phyloP scores from a whole-genome alignment of 1,140 invertebrate species.

The Asobara japonica region DNA sequence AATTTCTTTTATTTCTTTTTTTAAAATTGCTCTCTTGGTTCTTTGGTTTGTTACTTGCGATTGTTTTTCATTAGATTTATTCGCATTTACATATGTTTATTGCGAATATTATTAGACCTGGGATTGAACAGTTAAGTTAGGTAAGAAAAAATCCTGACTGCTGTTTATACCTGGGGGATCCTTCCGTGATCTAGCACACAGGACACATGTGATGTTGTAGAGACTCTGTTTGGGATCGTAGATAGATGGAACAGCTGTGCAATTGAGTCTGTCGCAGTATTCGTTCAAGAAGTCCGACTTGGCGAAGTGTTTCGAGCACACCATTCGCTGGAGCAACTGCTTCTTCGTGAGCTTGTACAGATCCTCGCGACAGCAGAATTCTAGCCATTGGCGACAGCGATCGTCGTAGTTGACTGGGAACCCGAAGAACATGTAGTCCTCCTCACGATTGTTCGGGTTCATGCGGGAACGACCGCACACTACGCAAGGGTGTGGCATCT shows the following conservation, averaged over 20 bases:
- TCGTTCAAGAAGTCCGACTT: constrained; percentile 59
- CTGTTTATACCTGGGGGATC: no score
- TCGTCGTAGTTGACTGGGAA: constrained; percentile 62
- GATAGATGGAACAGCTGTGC: constrained; percentile 57
- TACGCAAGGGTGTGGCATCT: constrained; percentile 65
- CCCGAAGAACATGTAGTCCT: constrained; percentile 64
- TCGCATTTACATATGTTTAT: no score
- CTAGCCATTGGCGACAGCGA: constrained; percentile 61
- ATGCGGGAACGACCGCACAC: constrained; percentile 65
- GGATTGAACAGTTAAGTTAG: no score
- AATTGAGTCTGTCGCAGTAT: constrained; percentile 58
- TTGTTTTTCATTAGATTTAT: no score
- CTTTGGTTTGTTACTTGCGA: no score
- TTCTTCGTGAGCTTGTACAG: constrained; percentile 63
- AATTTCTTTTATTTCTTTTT: no score
- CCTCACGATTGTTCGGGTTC: constrained; percentile 63
- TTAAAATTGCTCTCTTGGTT: no score
- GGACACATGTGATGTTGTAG: constrained; percentile 62
- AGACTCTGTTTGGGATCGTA: constrained; percentile 64
- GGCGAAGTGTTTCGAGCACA: constrained; percentile 63
- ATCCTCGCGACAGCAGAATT: constrained; percentile 63
- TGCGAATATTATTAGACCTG: no score
- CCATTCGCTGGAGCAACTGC: constrained; percentile 62
- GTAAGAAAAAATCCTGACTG: no score
- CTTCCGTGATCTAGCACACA: constrained; percentile 54